Evolutionary conservation across 2,113 vertebrate species (phyloP).

Genomic region (Otolemur garnettii): DNA sequence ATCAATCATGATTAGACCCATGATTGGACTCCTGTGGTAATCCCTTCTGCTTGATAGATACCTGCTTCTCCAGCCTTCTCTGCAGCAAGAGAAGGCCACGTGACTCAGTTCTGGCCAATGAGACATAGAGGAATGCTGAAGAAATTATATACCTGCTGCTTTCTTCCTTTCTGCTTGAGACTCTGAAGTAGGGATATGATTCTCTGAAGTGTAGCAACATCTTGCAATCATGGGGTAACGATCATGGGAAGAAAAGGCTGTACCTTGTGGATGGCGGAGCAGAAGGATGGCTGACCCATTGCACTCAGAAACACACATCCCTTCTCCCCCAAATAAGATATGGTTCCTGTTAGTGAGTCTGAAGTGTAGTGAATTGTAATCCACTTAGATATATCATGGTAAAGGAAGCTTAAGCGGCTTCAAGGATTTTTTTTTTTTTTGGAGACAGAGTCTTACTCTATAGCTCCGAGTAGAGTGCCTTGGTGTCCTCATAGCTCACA

Average conservation of each 20-base stretch:
- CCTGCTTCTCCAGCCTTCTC: background rate
- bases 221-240: background rate
- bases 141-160: background rate
- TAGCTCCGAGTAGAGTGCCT: too few relatives aligned
- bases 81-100: background rate
- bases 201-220: background rate
- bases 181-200: background rate
- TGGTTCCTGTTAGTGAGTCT: background rate
- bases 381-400: fast-evolving
- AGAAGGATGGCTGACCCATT: background rate
- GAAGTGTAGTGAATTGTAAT: background rate
- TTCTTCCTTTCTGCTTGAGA: background rate
- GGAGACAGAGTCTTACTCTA: too few relatives aligned
- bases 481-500: too few relatives aligned
- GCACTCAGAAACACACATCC: background rate
- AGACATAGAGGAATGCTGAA: background rate
- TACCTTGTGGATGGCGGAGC: background rate
- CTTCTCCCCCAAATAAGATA: background rate
- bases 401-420: background rate
- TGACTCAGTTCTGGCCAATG: background rate
- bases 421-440: too few relatives aligned
- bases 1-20: background rate
- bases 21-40: background rate
- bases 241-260: background rate
- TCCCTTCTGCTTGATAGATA: background rate